A percentile compares a stretch with the other conserved stretches of the same genome.
These are phyloP conservation scores for Edolisoma coerulescens DNA, from an alignment of 2,113 vertebrate species.

Conservation along the genomic window DNA sequence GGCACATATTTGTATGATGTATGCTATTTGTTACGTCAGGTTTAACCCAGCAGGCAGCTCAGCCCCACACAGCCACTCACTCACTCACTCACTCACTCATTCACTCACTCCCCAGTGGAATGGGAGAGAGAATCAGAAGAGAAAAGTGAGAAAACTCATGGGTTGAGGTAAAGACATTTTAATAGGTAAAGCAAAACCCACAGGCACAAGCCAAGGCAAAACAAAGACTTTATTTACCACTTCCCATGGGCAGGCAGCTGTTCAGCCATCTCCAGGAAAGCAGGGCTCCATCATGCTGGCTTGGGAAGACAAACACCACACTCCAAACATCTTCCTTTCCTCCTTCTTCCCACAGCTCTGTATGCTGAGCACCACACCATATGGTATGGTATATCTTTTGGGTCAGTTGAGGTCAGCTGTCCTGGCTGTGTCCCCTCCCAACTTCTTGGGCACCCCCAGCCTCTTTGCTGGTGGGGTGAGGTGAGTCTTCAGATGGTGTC, in stretches of 20 bases:
- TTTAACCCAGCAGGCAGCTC: neutral
- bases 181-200: neutral
- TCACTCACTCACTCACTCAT: neutral
- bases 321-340: neutral
- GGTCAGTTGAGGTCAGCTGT: neutral
- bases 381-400: neutral
- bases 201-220: neutral
- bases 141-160: neutral
- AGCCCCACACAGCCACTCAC: neutral
- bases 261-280: neutral
- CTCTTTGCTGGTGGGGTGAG: neutral
- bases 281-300: neutral
- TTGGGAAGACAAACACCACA: neutral
- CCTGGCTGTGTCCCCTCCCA: neutral
- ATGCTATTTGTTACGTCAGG: neutral
- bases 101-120: neutral
- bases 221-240: neutral
- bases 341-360: neutral
- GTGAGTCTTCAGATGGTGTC: neutral
- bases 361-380: neutral
- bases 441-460: neutral
- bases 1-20: neutral
- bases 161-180: neutral
- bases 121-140: neutral
- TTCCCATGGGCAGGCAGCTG: neutral